These are phyloP conservation scores for Stichodactyla mertensii DNA, from an alignment of 64 coral and sea anemone species.

Conservation along the genomic window DNA sequence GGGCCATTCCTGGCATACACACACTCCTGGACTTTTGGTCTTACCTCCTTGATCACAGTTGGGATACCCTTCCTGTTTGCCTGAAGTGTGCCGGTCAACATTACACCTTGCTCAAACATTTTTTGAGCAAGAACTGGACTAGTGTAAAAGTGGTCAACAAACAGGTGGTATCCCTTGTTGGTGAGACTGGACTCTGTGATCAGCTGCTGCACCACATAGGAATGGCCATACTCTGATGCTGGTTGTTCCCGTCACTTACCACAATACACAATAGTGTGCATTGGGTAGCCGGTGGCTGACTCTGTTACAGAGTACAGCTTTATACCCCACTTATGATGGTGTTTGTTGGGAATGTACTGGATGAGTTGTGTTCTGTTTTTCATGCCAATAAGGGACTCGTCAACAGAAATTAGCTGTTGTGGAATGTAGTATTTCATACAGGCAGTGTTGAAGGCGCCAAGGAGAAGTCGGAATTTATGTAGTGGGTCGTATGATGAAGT, in stretches of 20 bases:
- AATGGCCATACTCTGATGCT: constrained; percentile 40
- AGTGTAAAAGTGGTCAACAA: constrained; percentile 42
- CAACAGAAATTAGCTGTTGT: too few relatives aligned
- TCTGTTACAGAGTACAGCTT: constrained; percentile 34
- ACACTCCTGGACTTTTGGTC: constrained; percentile 1
- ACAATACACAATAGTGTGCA: constrained; percentile 39
- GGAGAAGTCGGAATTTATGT: too few relatives aligned
- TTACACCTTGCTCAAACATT: constrained; percentile 11
- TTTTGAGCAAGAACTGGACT: constrained; percentile 17
- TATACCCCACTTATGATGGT: constrained; percentile 50
- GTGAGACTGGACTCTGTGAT: not conserved
- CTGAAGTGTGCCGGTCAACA: constrained; percentile 17
- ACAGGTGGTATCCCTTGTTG: constrained; percentile 46
- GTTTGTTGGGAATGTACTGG: constrained; percentile 55
- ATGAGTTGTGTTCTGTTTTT: constrained; percentile 52
- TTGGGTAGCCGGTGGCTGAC: constrained; percentile 17
- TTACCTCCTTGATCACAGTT: not conserved
- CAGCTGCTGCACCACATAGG: constrained; percentile 28
- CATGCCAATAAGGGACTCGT: constrained; percentile 25
- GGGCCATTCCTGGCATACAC: constrained; percentile 13
- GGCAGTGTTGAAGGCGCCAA: too few relatives aligned
- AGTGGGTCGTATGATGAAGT: too few relatives aligned
- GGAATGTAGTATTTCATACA: too few relatives aligned
- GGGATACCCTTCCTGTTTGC: constrained; percentile 41
- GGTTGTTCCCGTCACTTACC: constrained; percentile 23